A percentile compares a stretch with the other conserved stretches of the same genome.
Evolutionary conservation across 2,113 vertebrate species (phyloP).

Genomic region (Chaetodon auriga): DNA sequence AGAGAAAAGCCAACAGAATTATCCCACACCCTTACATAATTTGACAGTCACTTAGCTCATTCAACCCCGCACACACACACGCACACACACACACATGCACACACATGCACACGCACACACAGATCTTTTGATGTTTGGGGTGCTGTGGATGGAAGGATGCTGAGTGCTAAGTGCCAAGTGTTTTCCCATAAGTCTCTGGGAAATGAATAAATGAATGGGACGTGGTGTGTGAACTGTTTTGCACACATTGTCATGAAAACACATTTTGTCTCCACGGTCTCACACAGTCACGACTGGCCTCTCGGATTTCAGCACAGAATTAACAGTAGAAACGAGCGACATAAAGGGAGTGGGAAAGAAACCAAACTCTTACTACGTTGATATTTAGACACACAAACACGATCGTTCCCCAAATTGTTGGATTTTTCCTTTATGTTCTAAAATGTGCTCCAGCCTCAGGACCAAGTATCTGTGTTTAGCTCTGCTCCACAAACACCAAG

Average conservation of each 20-base stretch:
- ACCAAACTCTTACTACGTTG: neutral
- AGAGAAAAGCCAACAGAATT: conserved; percentile 69
- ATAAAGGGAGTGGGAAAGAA: neutral
- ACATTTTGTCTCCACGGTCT: conserved; percentile 47
- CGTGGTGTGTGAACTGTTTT: conserved; percentile 42
- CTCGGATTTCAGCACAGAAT: conserved; percentile 32
- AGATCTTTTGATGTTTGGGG: conserved; percentile 52
- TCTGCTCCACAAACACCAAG: neutral
- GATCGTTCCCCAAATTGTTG: neutral
- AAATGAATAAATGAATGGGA: conserved; percentile 70
- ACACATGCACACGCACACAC: conserved; percentile 32
- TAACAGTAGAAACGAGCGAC: conserved; percentile 15
- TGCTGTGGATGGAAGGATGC: conserved; percentile 57
- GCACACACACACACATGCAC: conserved; percentile 29
- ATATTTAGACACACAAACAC: neutral
- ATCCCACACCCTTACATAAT: conserved; percentile 77
- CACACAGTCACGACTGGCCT: conserved; percentile 39
- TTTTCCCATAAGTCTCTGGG: conserved; percentile 63
- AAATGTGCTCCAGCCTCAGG: conserved; percentile 3
- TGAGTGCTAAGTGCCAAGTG: conserved; percentile 63
- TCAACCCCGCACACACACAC: conserved; percentile 45
- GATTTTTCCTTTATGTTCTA: conserved; percentile 12
- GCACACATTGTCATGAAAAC: conserved; percentile 39
- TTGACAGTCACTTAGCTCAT: conserved; percentile 78
- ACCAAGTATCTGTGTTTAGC: neutral